A percentile compares a stretch with the other conserved stretches of the same genome.
Evolutionary conservation across 2,113 vertebrate species (phyloP).

Genomic region (Tragelaphus imberbis): DNA sequence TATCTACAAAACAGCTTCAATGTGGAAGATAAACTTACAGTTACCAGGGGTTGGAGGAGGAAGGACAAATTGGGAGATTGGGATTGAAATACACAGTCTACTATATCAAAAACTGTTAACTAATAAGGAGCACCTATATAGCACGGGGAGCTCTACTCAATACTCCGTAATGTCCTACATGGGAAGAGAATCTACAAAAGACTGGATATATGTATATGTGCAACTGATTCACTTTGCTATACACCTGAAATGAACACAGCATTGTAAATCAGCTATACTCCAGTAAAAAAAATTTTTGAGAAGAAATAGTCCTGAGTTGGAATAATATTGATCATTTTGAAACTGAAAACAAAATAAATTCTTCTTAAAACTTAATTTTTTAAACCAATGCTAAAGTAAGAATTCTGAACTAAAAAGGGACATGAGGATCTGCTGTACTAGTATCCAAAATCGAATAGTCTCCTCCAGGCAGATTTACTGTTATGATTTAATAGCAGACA

Average conservation of each 20-base stretch:
- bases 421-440: neutral
- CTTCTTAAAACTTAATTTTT: neutral
- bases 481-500: slow-evolving; percentile 42
- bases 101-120: neutral
- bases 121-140: neutral
- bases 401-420: neutral
- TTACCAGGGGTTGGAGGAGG: neutral
- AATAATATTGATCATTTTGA: neutral
- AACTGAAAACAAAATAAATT: neutral
- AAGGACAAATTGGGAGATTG: neutral
- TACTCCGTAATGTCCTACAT: neutral
- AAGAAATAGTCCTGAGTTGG: neutral
- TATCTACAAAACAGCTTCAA: neutral
- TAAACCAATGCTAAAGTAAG: neutral
- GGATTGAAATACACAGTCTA: neutral
- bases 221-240: neutral
- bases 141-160: neutral
- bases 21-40: neutral
- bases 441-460: neutral
- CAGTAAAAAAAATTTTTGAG: neutral
- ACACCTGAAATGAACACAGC: neutral
- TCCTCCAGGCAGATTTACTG: slow-evolving; percentile 12
- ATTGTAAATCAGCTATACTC: neutral
- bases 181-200: neutral
- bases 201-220: neutral